Evolutionary conservation across 1,140 invertebrate species (phyloP), one percentile per base, ranked within the genome.

Genomic region (Drosophila albomicans): DNA sequence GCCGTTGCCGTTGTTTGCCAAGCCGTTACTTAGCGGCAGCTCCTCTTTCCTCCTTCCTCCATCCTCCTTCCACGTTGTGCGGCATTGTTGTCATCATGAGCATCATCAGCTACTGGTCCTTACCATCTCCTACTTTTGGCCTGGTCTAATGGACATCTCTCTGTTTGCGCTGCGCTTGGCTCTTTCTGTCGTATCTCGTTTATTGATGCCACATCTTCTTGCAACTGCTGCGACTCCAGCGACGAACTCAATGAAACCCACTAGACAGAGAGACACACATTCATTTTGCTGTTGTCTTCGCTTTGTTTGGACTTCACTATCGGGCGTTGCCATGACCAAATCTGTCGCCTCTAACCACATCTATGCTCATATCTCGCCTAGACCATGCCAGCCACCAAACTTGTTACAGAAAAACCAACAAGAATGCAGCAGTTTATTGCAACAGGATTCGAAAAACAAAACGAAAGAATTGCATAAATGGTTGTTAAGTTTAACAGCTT

Each of bases 1-100:
- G 62, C 43, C 62, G 63, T 82, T 69, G 79, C 69, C 80, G 82
- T 87, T 87, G 84, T 88, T 87, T 72, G 69, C 78, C 85, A 88
- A 88, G 78, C 84, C 84, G 84, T 89, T 84, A 84, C 75, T 84
- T 66, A 69, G 57, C 57, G 56, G 32, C 54, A 54, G 69, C 51
- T 62, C 56, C 41, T 54, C 30, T 30, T 32, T 28, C 16, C 16
- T 8, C 15, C 49, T 41, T 28, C 15, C 68, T 16, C 28, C 45
- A 13, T 7, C 32, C 52, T 52, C 51, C 52, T 51, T 65, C 74
- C 56, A 41, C 20, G 48, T 16, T 2, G 51, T 8, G 8, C 35
- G 35, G 2, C 30, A 51, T 46, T 48, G 52, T 13, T n/a, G 11
- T 35, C 28, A 58, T 67, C 67, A 70, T 77, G 64, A 63, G 30